phyloP scores from a whole-genome alignment of 2,888 invertebrate genomes.

The Erebia epiphron region DNA sequence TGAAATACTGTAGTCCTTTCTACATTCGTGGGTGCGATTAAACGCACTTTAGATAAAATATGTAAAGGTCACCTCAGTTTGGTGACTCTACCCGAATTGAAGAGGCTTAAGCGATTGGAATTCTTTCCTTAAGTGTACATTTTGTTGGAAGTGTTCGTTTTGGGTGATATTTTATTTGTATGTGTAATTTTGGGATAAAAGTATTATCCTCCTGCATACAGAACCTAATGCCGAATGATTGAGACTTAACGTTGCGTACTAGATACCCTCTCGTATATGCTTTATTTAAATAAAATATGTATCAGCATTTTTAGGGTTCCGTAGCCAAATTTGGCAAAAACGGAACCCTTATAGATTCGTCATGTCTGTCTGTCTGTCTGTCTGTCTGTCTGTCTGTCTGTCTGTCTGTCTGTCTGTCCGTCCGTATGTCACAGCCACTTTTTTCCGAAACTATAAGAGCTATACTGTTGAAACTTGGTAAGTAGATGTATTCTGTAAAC shows the following conservation, averaged over 20 bases:
- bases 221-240: neutral
- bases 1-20: slow-evolving; percentile 59
- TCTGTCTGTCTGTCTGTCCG: no score
- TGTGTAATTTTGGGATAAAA: slow-evolving; percentile 3
- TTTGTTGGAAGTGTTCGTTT: slow-evolving; percentile 46
- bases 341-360: no score
- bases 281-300: neutral
- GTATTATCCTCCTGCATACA: neutral
- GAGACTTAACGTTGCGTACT: neutral
- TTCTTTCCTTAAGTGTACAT: slow-evolving; percentile 58
- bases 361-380: no score
- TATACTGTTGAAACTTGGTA: no score
- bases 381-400: no score
- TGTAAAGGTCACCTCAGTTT: slow-evolving; percentile 74
- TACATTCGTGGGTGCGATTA: slow-evolving; percentile 71
- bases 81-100: slow-evolving; percentile 57
- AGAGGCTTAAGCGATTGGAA: slow-evolving; percentile 65
- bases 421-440: no score
- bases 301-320: no score
- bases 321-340: no score
- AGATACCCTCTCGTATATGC: neutral
- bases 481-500: no score
- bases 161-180: slow-evolving; percentile 37
- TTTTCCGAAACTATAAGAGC: no score
- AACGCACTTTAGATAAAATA: slow-evolving; percentile 78